Percentiles rank a stretch among this genome's conserved stretches.
These are phyloP conservation scores for Alectoris magna DNA, from an alignment of 2,797 vertebrate genomes.

Conservation along the genomic window DNA sequence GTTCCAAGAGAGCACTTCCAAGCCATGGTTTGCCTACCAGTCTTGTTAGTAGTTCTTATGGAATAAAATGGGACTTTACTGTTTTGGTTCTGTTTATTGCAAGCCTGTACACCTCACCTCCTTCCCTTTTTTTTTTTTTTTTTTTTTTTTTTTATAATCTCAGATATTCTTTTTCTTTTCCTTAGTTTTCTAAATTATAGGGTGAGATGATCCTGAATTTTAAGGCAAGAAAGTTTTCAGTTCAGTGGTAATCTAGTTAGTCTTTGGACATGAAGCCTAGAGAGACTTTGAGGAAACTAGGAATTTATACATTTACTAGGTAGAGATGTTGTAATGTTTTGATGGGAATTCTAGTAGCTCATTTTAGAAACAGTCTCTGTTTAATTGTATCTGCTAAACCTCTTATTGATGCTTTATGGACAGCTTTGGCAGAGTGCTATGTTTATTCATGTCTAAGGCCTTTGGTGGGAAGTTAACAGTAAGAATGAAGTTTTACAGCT, in stretches of 20 bases:
- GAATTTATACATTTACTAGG: not conserved
- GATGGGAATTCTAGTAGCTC: not conserved
- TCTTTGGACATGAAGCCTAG: not conserved
- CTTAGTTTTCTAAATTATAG: slow-evolving; percentile 26
- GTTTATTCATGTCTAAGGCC: slow-evolving; percentile 4
- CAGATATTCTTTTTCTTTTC: not conserved
- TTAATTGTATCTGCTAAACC: not conserved
- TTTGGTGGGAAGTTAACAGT: slow-evolving; percentile 2
- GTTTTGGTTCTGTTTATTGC: not conserved
- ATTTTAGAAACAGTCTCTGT: slow-evolving; percentile 1
- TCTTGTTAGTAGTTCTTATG: not conserved
- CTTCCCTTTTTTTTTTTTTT: not conserved
- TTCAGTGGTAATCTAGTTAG: slow-evolving; percentile 41
- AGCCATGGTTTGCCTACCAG: not conserved
- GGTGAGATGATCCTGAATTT: slow-evolving; percentile 10
- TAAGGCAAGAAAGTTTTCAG: not conserved
- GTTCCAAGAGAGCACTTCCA: not conserved
- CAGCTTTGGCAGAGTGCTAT: not conserved
- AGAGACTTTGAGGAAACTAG: not conserved
- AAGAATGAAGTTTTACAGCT: slow-evolving; percentile 41
- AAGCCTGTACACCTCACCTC: not conserved
- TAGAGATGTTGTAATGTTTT: not conserved
- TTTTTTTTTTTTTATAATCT: not conserved
- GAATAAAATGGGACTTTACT: not conserved
- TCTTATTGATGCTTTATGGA: not conserved